Evolutionary conservation across 2,113 vertebrate genomes (phyloP).

Genomic region (Silurus glanis): DNA sequence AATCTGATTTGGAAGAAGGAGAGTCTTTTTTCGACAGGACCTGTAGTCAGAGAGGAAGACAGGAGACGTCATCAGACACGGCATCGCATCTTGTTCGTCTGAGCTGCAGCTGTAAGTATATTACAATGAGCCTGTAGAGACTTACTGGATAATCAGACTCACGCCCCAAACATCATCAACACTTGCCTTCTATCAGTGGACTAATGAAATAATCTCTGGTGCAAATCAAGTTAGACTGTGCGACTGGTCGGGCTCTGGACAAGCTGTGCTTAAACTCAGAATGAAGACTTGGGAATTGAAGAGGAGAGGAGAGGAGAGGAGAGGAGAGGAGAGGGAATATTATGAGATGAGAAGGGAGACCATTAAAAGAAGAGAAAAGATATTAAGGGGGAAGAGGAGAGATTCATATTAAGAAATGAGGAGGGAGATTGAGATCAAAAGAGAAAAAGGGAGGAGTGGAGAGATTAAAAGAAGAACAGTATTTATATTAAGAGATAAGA

Average conservation of each 20-base stretch:
- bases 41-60: conserved; percentile 35
- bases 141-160: conserved; percentile 55
- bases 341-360: no score
- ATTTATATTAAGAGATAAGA: neutral
- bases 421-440: neutral
- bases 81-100: conserved; percentile 54
- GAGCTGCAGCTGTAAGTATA: conserved; percentile 60
- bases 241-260: conserved; percentile 43
- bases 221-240: conserved; percentile 59
- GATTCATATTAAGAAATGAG: conserved; percentile 30
- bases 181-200: conserved; percentile 55
- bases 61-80: conserved; percentile 9
- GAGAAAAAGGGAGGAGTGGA: neutral
- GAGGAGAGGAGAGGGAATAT: neutral
- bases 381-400: neutral
- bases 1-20: conserved; percentile 70
- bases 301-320: neutral
- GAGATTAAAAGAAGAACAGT: neutral
- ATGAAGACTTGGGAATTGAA: neutral
- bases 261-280: conserved; percentile 51
- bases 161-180: conserved; percentile 51
- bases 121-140: conserved; percentile 61
- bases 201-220: conserved; percentile 61
- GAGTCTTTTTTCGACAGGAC: conserved; percentile 65
- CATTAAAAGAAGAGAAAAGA: neutral